Conservation (phyloP, 1,140 invertebrate species). For the Calosoma granatense region DNA sequence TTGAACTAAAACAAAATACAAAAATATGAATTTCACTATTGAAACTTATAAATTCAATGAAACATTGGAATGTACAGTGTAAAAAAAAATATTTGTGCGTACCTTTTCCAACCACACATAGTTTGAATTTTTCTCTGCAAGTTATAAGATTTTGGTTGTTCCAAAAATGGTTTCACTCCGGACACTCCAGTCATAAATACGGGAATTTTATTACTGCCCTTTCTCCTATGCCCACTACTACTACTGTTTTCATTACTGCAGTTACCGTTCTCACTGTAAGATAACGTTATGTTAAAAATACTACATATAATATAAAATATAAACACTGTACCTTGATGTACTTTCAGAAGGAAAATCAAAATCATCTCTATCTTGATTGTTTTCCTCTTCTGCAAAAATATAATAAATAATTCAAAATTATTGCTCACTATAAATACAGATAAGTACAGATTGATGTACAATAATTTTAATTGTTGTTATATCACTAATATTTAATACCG, state of each 20-base stretch:
- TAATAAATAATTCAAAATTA: constrained; percentile 14
- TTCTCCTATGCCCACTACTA: background rate
- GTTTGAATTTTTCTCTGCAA: constrained; percentile 68
- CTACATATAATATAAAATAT: background rate
- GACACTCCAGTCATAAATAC: constrained; percentile 73
- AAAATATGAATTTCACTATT: background rate
- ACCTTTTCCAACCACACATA: constrained; percentile 70
- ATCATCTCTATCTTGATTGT: constrained; percentile 39
- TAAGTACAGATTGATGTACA: too few relatives aligned
- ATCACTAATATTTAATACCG: too few relatives aligned
- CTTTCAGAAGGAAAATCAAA: constrained; percentile 21
- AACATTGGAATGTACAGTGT: too few relatives aligned
- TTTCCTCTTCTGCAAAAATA: constrained; percentile 30
- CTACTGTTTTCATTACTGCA: background rate
- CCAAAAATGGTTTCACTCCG: constrained; percentile 54
- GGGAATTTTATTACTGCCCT: constrained; percentile 46
- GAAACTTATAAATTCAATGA: background rate
- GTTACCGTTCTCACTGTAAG: background rate
- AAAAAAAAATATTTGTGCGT: constrained; percentile 16
- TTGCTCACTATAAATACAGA: background rate
- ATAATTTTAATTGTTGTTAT: too few relatives aligned
- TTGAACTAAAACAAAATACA: constrained; percentile 33
- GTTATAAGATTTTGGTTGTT: constrained; percentile 48
- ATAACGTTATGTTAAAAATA: background rate
- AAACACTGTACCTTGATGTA: background rate